A percentile compares a stretch with the other conserved stretches of the same genome.
phyloP scores from a whole-genome alignment of 2,113 vertebrate genomes.

The Sinocyclocheilus maitianheensis region DNA sequence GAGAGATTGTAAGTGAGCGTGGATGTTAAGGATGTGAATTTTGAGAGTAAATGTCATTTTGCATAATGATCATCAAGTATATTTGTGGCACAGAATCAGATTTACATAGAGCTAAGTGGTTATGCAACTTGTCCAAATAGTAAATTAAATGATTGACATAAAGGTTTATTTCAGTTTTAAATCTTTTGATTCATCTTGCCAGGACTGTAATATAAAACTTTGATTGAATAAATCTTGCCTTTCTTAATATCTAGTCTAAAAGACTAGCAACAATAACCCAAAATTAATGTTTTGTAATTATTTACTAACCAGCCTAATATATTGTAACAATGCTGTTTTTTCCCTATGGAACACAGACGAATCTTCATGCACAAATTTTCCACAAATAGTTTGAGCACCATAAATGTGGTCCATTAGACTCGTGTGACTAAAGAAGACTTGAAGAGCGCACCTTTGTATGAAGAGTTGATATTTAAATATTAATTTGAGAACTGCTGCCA shows the following conservation, averaged over 20 bases:
- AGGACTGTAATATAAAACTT: background rate
- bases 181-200: background rate
- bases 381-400: background rate
- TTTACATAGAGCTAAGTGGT: constrained; percentile 12
- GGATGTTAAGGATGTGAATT: background rate
- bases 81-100: background rate
- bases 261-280: too few relatives aligned
- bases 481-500: background rate
- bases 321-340: background rate
- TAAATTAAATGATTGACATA: background rate
- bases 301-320: background rate
- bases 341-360: background rate
- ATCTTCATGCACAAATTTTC: background rate
- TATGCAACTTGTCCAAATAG: background rate
- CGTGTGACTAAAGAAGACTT: background rate
- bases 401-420: background rate
- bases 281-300: background rate
- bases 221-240: background rate
- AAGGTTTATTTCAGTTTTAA: background rate
- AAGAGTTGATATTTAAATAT: background rate
- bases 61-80: background rate
- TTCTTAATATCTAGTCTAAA: background rate
- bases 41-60: constrained; percentile 18
- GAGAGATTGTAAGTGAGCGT: background rate
- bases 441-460: background rate